A percentile compares a stretch with the other conserved stretches of the same genome.
Conservation (phyloP, 1,140 invertebrate species). For the Drosophila leontia region DNA sequence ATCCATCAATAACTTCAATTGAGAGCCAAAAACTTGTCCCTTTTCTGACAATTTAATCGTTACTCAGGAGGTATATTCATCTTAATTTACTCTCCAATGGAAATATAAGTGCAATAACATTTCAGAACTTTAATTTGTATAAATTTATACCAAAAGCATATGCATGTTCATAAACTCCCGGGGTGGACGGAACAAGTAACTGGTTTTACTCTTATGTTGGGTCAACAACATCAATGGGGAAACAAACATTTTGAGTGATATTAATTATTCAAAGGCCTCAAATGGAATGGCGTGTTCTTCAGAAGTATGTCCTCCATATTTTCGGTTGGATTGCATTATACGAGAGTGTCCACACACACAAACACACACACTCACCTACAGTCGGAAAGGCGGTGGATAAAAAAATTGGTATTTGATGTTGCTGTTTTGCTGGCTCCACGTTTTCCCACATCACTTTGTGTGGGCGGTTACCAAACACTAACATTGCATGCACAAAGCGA, state of each 20-base stretch:
- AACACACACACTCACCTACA: neutral
- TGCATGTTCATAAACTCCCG: slow-evolving; percentile 1
- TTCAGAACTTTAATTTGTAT: neutral
- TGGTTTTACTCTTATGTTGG: slow-evolving; percentile 40
- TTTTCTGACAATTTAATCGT: no score
- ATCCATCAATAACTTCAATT: no score
- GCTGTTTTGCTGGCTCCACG: slow-evolving; percentile 12
- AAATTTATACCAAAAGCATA: neutral
- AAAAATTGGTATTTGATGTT: slow-evolving; percentile 56
- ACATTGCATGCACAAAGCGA: slow-evolving; percentile 65
- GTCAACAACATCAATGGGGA: slow-evolving; percentile 58
- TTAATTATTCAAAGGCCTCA: slow-evolving; percentile 80
- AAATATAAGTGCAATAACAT: no score
- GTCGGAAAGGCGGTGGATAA: slow-evolving; percentile 1
- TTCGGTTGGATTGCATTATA: slow-evolving; percentile 70
- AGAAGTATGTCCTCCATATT: slow-evolving; percentile 80
- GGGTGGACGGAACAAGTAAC: slow-evolving; percentile 6
- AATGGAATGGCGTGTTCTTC: slow-evolving; percentile 77
- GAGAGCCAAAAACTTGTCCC: no score
- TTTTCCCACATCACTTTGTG: slow-evolving; percentile 32
- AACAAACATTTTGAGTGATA: slow-evolving; percentile 72
- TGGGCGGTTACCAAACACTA: slow-evolving; percentile 43
- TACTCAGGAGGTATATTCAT: neutral
- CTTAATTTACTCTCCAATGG: neutral
- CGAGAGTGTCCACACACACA: slow-evolving; percentile 47